phyloP scores from a whole-genome alignment of 1,140 invertebrate species.

The Lepidostoma basale region DNA sequence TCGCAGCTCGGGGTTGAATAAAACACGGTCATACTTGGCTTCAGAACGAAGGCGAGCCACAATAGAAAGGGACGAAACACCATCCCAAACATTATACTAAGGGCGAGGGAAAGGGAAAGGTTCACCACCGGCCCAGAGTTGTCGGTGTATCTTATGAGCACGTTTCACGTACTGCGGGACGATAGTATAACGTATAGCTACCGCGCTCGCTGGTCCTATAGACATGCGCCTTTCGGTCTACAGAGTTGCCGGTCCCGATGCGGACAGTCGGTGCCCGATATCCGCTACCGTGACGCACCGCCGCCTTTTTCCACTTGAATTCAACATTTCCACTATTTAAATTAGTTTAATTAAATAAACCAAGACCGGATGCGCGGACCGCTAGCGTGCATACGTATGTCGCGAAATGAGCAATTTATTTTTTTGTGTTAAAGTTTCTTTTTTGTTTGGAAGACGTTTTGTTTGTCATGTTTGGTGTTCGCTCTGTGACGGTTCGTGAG shows the following conservation, averaged over 20 bases:
- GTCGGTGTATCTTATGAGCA: not conserved
- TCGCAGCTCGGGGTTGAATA: slow-evolving; percentile 36
- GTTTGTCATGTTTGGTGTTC: slow-evolving; percentile 32
- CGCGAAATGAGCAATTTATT: not conserved
- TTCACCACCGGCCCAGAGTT: not conserved
- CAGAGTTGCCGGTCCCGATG: slow-evolving; percentile 38
- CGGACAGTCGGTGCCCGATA: slow-evolving; percentile 44
- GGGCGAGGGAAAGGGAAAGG: not conserved
- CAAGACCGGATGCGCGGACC: slow-evolving; percentile 20
- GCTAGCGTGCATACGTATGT: slow-evolving; percentile 15
- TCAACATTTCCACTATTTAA: slow-evolving; percentile 25
- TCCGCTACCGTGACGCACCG: slow-evolving; percentile 36
- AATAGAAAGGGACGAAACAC: slow-evolving; percentile 36
- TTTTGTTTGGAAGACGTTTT: slow-evolving; percentile 18
- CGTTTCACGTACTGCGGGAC: slow-evolving; percentile 43
- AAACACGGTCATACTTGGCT: not conserved
- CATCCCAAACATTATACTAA: not conserved
- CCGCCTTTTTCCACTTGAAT: slow-evolving; percentile 44
- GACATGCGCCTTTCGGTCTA: slow-evolving; percentile 41
- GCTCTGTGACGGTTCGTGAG: slow-evolving; percentile 5
- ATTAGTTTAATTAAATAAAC: slow-evolving; percentile 29
- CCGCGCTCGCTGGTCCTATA: slow-evolving; percentile 26
- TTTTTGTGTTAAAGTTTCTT: slow-evolving; percentile 17
- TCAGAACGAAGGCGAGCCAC: slow-evolving; percentile 44
- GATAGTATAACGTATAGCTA: slow-evolving; percentile 36